Evolutionary conservation across 2,113 vertebrate genomes (phyloP), one percentile per base, ranked within the genome.

Genomic region (Poecile atricapillus): DNA sequence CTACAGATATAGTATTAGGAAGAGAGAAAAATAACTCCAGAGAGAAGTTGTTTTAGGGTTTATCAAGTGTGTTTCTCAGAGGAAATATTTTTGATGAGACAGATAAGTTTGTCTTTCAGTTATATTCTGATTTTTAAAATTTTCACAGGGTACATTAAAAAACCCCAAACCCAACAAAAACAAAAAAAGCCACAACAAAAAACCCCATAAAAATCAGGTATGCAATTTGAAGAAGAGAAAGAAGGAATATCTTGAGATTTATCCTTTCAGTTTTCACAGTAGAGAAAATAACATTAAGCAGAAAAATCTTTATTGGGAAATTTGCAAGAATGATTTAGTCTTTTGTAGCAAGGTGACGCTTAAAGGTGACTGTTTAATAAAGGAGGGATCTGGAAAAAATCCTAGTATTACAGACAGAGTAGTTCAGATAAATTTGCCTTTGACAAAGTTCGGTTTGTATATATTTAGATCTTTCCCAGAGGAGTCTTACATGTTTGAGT

Each of bases 281-380:
- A 86, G 10, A 89, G 25, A 62, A 86, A 87, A 52, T 15, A 89
- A 41, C 5, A 78, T 19, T 22, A 70, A 79, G 15, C 14, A 83
- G 44, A 89, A 86, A 78, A 79, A 55, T 49, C 4, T 31, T 52
- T 58, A 41, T 56, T 52, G 39, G 30, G 20, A 76, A 62, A 75
- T 63, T 18, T 76, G 3, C 8, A 49, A 23, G 33, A 84, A 56
- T 0, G 0, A 76, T 44, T 89, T 56, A 82, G 17, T 44, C 10
- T 47, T 89, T 78, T 71, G 10, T 13, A 59, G 10, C 8, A 47
- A 13, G 30, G 11, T 46, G n/a, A 62, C 85, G 30, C 10, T 80
- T 41, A 60, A 80, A 52, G 8, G 5, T 65, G 20, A 15, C 50
- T 0, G 0, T 60, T 7, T 56, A 76, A 69, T 37, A 52, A 69